Percentiles rank a stretch among this genome's conserved stretches.
Conservation (phyloP, 2,797 vertebrate genomes). For the Myripristis jacobus region DNA sequence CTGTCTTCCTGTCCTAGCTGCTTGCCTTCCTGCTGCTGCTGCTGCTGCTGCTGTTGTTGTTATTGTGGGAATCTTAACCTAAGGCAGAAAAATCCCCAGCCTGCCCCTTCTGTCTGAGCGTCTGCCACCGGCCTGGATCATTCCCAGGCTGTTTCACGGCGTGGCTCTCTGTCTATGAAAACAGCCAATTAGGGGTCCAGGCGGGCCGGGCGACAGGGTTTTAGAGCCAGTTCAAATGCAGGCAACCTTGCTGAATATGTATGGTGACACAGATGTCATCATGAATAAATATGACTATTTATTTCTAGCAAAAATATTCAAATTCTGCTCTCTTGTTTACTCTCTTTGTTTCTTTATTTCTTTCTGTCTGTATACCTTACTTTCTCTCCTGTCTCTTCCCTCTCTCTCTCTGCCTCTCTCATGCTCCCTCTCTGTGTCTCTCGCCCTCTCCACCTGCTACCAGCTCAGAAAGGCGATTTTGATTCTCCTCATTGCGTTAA, state of each 20-base stretch:
- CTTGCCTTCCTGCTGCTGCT: too few species aligned
- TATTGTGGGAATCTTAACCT: slow-evolving; percentile 34
- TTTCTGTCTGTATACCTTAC: not conserved
- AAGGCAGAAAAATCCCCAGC: slow-evolving; percentile 42
- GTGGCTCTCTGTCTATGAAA: slow-evolving; percentile 47
- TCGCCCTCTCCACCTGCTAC: too few species aligned
- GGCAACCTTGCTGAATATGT: slow-evolving; percentile 54
- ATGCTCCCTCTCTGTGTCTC: too few species aligned
- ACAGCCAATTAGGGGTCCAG: slow-evolving; percentile 70
- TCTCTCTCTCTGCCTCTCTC: not conserved
- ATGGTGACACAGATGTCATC: slow-evolving; percentile 53
- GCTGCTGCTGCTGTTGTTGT: slow-evolving; percentile 37
- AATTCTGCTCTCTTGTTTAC: slow-evolving; percentile 1
- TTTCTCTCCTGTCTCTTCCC: not conserved
- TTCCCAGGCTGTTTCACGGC: slow-evolving; percentile 10
- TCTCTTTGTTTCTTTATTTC: not conserved
- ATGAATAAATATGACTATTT: slow-evolving; percentile 66
- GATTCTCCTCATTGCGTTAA: not conserved
- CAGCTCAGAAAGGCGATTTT: not conserved
- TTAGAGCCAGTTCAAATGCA: slow-evolving; percentile 46
- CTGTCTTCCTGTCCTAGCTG: too few species aligned
- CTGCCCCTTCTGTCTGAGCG: slow-evolving; percentile 14
- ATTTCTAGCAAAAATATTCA: slow-evolving; percentile 29
- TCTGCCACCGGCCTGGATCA: slow-evolving; percentile 25
- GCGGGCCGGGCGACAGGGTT: slow-evolving; percentile 23